These are phyloP conservation scores for Ahaetulla prasina DNA, from an alignment of 2,113 vertebrate species.

Conservation along the genomic window DNA sequence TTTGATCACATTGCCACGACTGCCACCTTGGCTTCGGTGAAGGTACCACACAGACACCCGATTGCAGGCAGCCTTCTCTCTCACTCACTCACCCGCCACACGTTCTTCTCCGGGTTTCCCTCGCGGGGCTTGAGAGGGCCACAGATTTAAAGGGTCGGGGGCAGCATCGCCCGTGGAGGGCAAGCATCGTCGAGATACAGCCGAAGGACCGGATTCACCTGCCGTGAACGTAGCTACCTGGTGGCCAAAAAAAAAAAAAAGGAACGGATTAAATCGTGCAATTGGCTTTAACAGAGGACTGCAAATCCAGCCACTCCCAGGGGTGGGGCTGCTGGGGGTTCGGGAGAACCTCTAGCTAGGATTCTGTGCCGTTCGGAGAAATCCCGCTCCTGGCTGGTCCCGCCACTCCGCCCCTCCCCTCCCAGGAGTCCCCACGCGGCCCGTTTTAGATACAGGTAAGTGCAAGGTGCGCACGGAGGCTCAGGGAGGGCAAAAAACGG, in stretches of 20 bases:
- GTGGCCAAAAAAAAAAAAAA: constrained; percentile 20
- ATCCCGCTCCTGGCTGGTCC: too few relatives aligned
- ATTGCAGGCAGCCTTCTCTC: neutral
- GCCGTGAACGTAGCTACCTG: constrained; percentile 79
- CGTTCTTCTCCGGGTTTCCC: constrained; percentile 79
- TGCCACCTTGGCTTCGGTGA: neutral
- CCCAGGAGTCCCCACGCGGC: too few relatives aligned
- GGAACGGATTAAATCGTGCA: neutral
- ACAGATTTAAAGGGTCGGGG: constrained; percentile 60
- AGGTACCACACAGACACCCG: fast-evolving
- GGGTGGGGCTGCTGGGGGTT: too few relatives aligned
- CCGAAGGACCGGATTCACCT: constrained; percentile 29
- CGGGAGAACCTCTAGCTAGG: too few relatives aligned
- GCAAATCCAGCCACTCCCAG: neutral
- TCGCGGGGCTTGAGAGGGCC: constrained; percentile 71
- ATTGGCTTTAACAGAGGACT: too few relatives aligned
- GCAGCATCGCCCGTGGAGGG: constrained; percentile 44
- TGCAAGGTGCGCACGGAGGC: too few relatives aligned
- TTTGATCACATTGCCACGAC: too few relatives aligned
- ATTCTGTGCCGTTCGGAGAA: too few relatives aligned
- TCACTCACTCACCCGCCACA: constrained; percentile 63
- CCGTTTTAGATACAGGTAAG: too few relatives aligned
- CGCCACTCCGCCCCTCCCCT: too few relatives aligned
- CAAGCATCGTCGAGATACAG: constrained; percentile 36
- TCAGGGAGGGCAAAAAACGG: too few relatives aligned